phyloP scores from a whole-genome alignment of 2,113 vertebrate species.

The Epinephelus cyanopodus region DNA sequence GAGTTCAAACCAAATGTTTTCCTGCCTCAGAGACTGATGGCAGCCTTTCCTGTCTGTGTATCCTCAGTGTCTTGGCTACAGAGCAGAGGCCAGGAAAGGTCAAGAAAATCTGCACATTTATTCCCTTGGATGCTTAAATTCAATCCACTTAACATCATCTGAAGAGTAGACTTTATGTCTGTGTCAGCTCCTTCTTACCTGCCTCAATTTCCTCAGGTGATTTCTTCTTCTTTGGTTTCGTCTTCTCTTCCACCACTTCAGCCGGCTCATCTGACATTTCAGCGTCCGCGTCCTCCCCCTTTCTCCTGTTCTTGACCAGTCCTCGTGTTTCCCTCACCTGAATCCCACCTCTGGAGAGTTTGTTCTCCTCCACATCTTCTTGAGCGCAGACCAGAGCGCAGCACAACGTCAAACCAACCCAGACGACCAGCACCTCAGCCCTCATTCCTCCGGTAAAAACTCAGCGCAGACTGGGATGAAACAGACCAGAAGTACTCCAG shows the following conservation, averaged over 20 bases:
- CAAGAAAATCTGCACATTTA: background rate
- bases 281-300: conserved; percentile 16
- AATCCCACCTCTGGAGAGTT: conserved; percentile 17
- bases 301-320: conserved; percentile 11
- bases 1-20: conserved; percentile 51
- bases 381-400: conserved; percentile 52
- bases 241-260: conserved; percentile 36
- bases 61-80: conserved; percentile 28
- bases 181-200: conserved; percentile 71
- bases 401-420: conserved; percentile 49
- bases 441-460: conserved; percentile 59
- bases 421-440: conserved; percentile 60
- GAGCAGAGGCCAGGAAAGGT: background rate
- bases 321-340: conserved; percentile 42
- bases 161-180: background rate
- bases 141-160: background rate
- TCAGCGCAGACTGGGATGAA: background rate
- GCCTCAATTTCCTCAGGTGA: conserved; percentile 81
- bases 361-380: conserved; percentile 12
- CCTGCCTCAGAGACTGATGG: conserved; percentile 42
- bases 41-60: conserved; percentile 40
- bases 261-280: conserved; percentile 70
- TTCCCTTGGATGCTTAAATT: background rate
- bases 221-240: conserved; percentile 83
- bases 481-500: background rate